Evolutionary conservation across 2,888 invertebrate species (phyloP).

Genomic region (Stenolophus ochropezus): DNA sequence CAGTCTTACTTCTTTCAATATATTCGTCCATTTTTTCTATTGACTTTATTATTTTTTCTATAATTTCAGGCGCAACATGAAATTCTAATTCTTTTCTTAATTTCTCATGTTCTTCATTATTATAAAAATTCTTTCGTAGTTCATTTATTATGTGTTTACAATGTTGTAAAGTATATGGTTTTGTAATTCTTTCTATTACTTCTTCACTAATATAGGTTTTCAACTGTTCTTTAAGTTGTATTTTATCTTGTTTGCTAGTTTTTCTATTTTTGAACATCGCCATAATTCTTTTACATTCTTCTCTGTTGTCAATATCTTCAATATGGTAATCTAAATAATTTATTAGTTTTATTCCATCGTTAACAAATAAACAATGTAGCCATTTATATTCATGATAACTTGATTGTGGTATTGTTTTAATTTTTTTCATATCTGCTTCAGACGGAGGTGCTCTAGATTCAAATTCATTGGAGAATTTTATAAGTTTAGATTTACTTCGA

Average conservation of each 20-base stretch:
- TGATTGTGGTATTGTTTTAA: conserved; percentile 12
- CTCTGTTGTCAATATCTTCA: background rate
- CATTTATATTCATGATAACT: background rate
- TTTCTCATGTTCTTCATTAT: background rate
- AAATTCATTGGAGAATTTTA: background rate
- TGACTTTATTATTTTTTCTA: background rate
- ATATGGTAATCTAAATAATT: conserved; percentile 24
- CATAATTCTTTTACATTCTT: background rate
- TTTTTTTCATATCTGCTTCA: background rate
- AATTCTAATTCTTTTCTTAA: background rate
- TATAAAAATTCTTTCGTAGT: background rate
- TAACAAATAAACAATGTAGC: conserved; percentile 11
- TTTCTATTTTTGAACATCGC: background rate
- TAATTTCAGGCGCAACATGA: background rate
- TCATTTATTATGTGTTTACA: background rate
- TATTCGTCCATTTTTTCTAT: background rate
- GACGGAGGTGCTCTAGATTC: background rate
- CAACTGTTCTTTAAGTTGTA: background rate
- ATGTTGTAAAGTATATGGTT: background rate
- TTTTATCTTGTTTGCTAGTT: background rate
- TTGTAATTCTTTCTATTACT: background rate
- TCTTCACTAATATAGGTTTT: background rate
- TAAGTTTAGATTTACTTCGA: background rate
- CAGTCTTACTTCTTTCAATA: background rate
- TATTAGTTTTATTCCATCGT: background rate